A percentile compares a stretch with the other conserved stretches of the same genome.
phyloP scores from a whole-genome alignment of 1,140 invertebrate species.

The Drosophila leontia region DNA sequence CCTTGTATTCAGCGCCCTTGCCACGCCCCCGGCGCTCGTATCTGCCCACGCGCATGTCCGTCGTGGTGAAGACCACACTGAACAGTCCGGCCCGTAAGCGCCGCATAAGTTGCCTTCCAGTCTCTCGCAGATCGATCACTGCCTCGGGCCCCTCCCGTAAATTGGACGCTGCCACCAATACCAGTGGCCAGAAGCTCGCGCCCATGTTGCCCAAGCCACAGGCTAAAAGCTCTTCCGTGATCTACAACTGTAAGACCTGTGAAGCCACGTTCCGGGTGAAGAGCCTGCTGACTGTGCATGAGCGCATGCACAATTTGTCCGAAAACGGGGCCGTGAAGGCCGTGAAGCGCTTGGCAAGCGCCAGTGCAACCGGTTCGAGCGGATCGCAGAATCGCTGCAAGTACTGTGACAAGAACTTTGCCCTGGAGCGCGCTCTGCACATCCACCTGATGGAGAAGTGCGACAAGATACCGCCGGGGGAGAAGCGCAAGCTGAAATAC shows the following conservation, averaged over 20 bases:
- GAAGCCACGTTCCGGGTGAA: conserved; percentile 46
- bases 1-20: conserved; percentile 6
- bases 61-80: conserved; percentile 77
- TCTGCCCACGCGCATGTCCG: conserved; percentile 75
- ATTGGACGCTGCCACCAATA: conserved; percentile 6
- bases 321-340: conserved; percentile 31
- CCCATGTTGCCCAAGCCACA: neutral
- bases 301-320: conserved; percentile 49
- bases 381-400: conserved; percentile 57
- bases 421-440: conserved; percentile 69
- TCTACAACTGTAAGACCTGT: conserved; percentile 56
- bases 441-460: conserved; percentile 80
- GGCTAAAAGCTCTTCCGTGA: neutral
- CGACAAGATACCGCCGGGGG: conserved; percentile 71
- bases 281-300: conserved; percentile 55
- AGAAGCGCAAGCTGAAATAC: conserved; percentile 74
- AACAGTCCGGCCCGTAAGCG: conserved; percentile 78
- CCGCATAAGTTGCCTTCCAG: conserved; percentile 53
- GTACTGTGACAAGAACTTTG: conserved; percentile 79
- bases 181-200: conserved; percentile 1
- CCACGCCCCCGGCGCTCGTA: conserved; percentile 56
- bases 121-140: neutral
- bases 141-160: neutral
- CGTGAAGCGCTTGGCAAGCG: conserved; percentile 13
- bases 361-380: neutral